Evolutionary conservation across 2,888 invertebrate species (phyloP).

Genomic region (Tenodera sinensis): DNA sequence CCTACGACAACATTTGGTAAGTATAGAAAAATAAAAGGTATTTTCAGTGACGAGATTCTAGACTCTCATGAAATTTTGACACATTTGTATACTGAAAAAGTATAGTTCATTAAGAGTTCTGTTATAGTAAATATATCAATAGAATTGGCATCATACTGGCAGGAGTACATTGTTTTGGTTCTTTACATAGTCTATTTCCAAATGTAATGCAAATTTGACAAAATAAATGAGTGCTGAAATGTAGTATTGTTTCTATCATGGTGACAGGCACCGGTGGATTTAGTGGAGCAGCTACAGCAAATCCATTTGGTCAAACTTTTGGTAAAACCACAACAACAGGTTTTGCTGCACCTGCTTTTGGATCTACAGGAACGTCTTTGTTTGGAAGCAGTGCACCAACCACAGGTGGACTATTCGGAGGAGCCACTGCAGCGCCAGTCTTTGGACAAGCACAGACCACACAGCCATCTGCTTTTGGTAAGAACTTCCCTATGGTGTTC

Average conservation of each 20-base stretch:
- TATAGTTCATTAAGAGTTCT: no score
- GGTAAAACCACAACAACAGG: constrained; percentile 43
- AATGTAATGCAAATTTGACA: no score
- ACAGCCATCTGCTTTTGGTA: constrained; percentile 39
- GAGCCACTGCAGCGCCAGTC: constrained; percentile 56
- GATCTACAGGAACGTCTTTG: constrained; percentile 47
- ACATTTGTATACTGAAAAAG: no score
- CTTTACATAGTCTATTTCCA: no score
- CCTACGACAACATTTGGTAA: constrained; percentile 30
- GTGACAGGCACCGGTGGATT: constrained; percentile 21
- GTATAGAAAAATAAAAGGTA: neutral
- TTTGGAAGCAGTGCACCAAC: constrained; percentile 54
- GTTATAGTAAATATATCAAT: no score
- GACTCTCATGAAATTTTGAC: no score
- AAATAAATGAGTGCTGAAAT: no score
- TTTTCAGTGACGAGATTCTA: no score
- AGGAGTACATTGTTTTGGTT: no score
- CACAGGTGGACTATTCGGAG: constrained; percentile 58
- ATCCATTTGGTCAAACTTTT: constrained; percentile 50
- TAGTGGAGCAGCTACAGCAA: constrained; percentile 38
- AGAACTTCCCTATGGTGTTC: neutral
- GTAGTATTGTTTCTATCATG: no score
- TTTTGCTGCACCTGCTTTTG: constrained; percentile 32
- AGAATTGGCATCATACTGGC: no score
- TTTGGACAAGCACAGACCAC: constrained; percentile 63